A percentile compares a stretch with the other conserved stretches of the same genome.
phyloP scores from a whole-genome alignment of 2,888 invertebrate genomes.

The Melolontha melolontha region DNA sequence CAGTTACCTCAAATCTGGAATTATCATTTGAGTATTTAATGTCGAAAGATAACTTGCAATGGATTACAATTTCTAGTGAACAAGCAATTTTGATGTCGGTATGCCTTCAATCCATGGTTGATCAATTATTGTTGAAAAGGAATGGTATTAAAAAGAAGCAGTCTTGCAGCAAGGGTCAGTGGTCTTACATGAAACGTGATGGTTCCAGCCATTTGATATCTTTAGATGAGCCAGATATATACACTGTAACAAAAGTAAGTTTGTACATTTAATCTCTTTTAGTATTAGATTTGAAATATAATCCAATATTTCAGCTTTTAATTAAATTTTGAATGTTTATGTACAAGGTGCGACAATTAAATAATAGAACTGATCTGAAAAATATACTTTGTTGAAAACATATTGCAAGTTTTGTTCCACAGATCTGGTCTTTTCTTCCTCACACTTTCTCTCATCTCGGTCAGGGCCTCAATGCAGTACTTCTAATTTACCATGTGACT shows the following conservation, averaged over 20 bases:
- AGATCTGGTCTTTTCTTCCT: too few relatives aligned
- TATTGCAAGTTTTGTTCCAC: too few relatives aligned
- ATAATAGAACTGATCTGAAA: too few relatives aligned
- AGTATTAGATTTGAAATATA: not conserved
- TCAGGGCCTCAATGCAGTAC: too few relatives aligned
- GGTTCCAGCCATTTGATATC: conserved; percentile 77
- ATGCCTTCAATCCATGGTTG: conserved; percentile 95
- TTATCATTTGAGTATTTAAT: conserved; percentile 95
- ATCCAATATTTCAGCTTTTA: not conserved
- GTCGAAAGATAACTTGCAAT: conserved; percentile 90
- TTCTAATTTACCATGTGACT: too few relatives aligned
- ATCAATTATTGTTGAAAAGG: conserved; percentile 86
- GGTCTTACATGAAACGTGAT: conserved; percentile 80
- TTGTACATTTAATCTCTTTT: too few relatives aligned
- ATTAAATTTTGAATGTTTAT: too few relatives aligned
- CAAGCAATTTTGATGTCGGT: conserved; percentile 96
- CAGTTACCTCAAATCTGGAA: conserved; percentile 73
- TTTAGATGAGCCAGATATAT: conserved; percentile 59
- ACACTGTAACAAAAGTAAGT: conserved; percentile 45
- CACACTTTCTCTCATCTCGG: too few relatives aligned
- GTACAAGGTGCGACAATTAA: too few relatives aligned
- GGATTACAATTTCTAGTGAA: conserved; percentile 92
- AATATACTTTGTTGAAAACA: too few relatives aligned
- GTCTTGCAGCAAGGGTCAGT: conserved; percentile 66
- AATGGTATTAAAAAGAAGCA: conserved; percentile 68